These are phyloP conservation scores for Gasterosteus nipponicus DNA, from an alignment of 2,113 vertebrate genomes.

Conservation along the genomic window DNA sequence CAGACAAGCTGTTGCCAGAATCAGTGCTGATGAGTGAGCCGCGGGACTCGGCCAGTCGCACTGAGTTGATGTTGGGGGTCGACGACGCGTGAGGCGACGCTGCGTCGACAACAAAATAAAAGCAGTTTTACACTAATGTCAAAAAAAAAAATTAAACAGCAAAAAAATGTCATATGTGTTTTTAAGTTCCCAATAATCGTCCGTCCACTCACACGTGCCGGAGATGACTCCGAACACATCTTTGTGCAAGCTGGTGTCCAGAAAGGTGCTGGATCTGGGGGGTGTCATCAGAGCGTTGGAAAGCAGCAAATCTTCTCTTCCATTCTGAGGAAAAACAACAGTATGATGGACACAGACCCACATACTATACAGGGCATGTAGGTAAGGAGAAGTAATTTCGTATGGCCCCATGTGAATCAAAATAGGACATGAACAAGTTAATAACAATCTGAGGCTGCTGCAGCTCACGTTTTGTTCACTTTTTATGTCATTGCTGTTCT, in stretches of 20 bases:
- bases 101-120: conserved; percentile 51
- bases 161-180: background rate
- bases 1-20: conserved; percentile 90
- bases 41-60: conserved; percentile 92
- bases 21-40: conserved; percentile 97
- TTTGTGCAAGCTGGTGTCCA: conserved; percentile 93
- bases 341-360: background rate
- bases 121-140: background rate
- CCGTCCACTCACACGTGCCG: conserved; percentile 86
- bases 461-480: background rate
- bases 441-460: background rate
- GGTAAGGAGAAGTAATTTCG: background rate
- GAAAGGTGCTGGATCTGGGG: conserved; percentile 86
- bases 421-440: background rate
- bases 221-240: conserved; percentile 97
- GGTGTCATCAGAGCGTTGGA: conserved; percentile 88
- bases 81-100: conserved; percentile 91
- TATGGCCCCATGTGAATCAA: background rate
- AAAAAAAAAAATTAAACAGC: background rate
- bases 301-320: conserved; percentile 86
- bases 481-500: background rate
- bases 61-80: conserved; percentile 91
- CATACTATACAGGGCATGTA: background rate
- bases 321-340: conserved; percentile 77
- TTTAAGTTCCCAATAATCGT: background rate